phyloP scores from a whole-genome alignment of 2,888 invertebrate genomes.

The Lochmaea crataegi region DNA sequence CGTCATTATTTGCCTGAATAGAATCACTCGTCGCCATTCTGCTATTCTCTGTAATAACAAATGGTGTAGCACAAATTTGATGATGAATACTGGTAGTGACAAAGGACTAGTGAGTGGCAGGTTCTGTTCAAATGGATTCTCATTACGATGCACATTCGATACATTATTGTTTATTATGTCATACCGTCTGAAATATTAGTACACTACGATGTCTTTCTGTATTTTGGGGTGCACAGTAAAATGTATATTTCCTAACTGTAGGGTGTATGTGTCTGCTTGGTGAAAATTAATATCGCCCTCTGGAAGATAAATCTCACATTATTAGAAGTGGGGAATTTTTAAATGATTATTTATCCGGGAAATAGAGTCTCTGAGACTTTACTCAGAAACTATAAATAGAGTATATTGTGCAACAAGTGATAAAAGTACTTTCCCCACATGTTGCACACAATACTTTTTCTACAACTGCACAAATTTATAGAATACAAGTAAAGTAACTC shows the following conservation, averaged over 20 bases:
- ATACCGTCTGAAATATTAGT: constrained; percentile 35
- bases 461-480: too few relatives aligned
- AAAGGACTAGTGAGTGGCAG: constrained; percentile 57
- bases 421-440: too few relatives aligned
- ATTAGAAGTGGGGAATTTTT: too few relatives aligned
- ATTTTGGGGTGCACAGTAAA: too few relatives aligned
- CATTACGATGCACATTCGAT: constrained; percentile 60
- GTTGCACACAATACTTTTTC: too few relatives aligned
- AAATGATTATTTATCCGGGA: too few relatives aligned
- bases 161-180: constrained; percentile 52
- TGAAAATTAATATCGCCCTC: not conserved
- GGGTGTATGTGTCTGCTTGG: not conserved
- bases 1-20: constrained; percentile 31
- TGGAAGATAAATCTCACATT: not conserved
- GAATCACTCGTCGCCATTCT: constrained; percentile 34
- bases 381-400: too few relatives aligned
- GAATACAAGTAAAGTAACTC: too few relatives aligned
- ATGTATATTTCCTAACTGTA: constrained; percentile 6
- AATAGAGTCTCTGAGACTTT: too few relatives aligned
- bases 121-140: constrained; percentile 56
- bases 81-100: constrained; percentile 58
- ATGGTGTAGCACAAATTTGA: constrained; percentile 62
- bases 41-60: constrained; percentile 45
- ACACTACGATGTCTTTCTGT: too few relatives aligned
- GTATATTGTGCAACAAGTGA: too few relatives aligned